Percentiles rank a stretch among this genome's conserved stretches.
Evolutionary conservation across 1,140 invertebrate genomes (phyloP).

Genomic region (Lordiphosa mommai): DNA sequence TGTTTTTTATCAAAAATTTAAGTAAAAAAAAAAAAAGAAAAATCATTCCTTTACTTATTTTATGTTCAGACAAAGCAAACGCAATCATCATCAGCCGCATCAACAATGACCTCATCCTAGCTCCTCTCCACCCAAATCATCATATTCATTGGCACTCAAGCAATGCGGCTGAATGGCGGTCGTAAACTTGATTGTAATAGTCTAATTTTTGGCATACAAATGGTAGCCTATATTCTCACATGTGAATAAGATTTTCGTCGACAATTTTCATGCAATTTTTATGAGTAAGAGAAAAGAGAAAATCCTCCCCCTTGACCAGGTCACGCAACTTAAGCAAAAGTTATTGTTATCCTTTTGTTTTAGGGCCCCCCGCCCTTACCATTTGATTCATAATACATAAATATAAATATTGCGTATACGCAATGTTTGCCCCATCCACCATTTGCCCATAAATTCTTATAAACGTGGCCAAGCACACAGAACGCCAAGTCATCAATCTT

Average conservation of each 20-base stretch:
- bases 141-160: constrained; percentile 65
- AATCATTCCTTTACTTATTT: constrained; percentile 17
- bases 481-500: constrained; percentile 65
- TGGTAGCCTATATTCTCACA: constrained; percentile 23
- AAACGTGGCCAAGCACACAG: constrained; percentile 27
- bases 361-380: constrained; percentile 45
- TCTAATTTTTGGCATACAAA: too few relatives aligned
- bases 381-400: constrained; percentile 76
- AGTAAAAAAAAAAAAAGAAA: background rate
- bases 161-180: constrained; percentile 52
- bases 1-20: background rate
- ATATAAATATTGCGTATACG: constrained; percentile 77
- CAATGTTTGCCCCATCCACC: constrained; percentile 32
- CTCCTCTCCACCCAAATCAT: constrained; percentile 35
- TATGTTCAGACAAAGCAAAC: constrained; percentile 25
- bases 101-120: constrained; percentile 20
- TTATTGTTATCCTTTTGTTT: constrained; percentile 78
- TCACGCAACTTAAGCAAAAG: constrained; percentile 28
- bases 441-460: constrained; percentile 70
- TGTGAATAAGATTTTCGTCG: constrained; percentile 26
- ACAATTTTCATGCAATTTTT: constrained; percentile 71
- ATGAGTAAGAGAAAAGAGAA: constrained; percentile 47
- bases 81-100: constrained; percentile 51
- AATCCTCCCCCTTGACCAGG: constrained; percentile 51
- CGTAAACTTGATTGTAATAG: constrained; percentile 76